phyloP scores from a whole-genome alignment of 1,140 invertebrate genomes.

The Drosophila obscura region DNA sequence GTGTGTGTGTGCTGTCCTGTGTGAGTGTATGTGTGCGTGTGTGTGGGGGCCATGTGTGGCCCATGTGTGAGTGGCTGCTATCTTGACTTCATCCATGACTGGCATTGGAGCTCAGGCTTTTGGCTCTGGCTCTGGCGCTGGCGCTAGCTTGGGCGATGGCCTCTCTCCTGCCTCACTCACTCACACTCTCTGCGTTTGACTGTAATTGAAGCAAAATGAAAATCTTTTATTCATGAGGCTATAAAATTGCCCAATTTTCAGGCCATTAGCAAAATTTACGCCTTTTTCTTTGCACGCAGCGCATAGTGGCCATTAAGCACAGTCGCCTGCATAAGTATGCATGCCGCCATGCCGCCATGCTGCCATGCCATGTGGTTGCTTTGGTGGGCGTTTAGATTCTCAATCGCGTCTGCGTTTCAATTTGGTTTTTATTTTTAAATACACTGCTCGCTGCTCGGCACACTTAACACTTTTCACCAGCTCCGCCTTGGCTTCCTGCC shows the following conservation, averaged over 20 bases:
- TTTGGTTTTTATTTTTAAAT: slow-evolving; percentile 55
- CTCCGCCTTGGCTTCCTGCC: slow-evolving; percentile 6
- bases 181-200: slow-evolving; percentile 60
- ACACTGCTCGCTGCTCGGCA: slow-evolving; percentile 6
- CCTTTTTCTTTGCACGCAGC: slow-evolving; percentile 82
- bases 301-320: slow-evolving; percentile 80
- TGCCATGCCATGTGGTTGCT: slow-evolving; percentile 30
- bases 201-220: slow-evolving; percentile 84
- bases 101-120: slow-evolving; percentile 38
- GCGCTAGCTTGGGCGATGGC: slow-evolving; percentile 5
- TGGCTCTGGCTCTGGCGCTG: not conserved
- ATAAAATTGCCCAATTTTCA: slow-evolving; percentile 84
- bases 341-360: slow-evolving; percentile 24
- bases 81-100: slow-evolving; percentile 76
- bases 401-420: slow-evolving; percentile 39
- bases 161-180: too few species aligned
- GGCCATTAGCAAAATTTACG: slow-evolving; percentile 84
- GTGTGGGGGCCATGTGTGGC: slow-evolving; percentile 1
- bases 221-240: slow-evolving; percentile 84
- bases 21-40: slow-evolving; percentile 18
- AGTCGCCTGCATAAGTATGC: slow-evolving; percentile 81
- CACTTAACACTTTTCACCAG: slow-evolving; percentile 41
- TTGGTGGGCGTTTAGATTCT: slow-evolving; percentile 65
- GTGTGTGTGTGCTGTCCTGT: slow-evolving; percentile 24
- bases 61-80: slow-evolving; percentile 55